A percentile compares a stretch with the other conserved stretches of the same genome.
These are phyloP conservation scores for Neopipo cinnamomea DNA, from an alignment of 2,113 vertebrate species.

Conservation along the genomic window DNA sequence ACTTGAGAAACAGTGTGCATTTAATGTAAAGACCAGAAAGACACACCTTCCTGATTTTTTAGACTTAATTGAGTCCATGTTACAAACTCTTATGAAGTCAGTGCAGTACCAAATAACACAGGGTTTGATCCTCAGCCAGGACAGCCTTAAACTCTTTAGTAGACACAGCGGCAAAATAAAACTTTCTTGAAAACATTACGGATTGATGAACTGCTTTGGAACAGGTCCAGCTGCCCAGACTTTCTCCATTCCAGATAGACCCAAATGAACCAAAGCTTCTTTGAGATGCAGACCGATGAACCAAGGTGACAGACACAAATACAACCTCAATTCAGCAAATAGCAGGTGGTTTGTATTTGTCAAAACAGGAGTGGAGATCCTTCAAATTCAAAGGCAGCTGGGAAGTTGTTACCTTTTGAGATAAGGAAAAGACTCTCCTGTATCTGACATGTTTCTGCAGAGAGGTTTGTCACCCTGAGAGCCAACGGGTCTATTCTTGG, in stretches of 20 bases:
- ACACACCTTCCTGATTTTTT: conserved; percentile 56
- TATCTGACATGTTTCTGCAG: background rate
- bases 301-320: background rate
- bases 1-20: conserved; percentile 24
- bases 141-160: conserved; percentile 59
- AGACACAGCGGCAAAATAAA: conserved; percentile 68
- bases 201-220: conserved; percentile 73
- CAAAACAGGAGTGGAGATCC: background rate
- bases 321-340: background rate
- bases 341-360: conserved; percentile 17
- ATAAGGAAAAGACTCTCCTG: background rate
- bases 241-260: conserved; percentile 54
- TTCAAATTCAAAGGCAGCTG: background rate
- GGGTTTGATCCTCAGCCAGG: conserved; percentile 70
- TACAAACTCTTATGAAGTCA: conserved; percentile 66
- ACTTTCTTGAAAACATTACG: conserved; percentile 73
- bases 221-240: conserved; percentile 54
- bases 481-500: background rate
- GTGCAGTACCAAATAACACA: conserved; percentile 33
- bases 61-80: conserved; percentile 62
- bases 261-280: conserved; percentile 43
- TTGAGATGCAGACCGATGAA: conserved; percentile 31
- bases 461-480: background rate
- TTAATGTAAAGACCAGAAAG: conserved; percentile 60
- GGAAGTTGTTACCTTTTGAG: background rate